A percentile compares a stretch with the other conserved stretches of the same genome.
Conservation (phyloP, 2,888 invertebrate species). For the Melieria picta region DNA sequence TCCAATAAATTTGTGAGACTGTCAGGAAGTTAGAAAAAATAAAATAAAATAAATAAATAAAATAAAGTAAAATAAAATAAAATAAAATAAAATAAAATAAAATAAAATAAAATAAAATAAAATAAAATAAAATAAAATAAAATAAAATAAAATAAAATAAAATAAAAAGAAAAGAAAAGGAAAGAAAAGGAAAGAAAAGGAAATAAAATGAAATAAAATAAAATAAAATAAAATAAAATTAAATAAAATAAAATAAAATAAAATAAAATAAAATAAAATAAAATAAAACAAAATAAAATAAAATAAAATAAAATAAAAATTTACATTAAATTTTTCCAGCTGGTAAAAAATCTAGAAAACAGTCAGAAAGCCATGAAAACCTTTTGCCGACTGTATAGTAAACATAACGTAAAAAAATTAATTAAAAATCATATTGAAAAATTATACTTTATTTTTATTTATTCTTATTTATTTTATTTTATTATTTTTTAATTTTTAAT, state of each 20-base stretch:
- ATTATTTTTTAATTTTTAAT: no score
- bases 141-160: constrained; percentile 5
- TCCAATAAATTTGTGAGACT: no score
- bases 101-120: constrained; percentile 9
- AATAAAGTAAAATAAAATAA: constrained; percentile 8
- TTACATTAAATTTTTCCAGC: background rate
- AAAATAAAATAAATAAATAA: constrained; percentile 12
- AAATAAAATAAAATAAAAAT: background rate
- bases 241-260: constrained; percentile 10
- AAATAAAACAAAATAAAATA: constrained; percentile 1
- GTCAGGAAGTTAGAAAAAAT: background rate
- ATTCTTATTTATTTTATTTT: no score
- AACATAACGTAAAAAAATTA: no score
- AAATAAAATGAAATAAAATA: constrained; percentile 3
- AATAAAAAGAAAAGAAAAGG: background rate
- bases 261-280: constrained; percentile 2
- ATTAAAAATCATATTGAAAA: no score
- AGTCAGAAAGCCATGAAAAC: no score
- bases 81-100: constrained; percentile 2
- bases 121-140: constrained; percentile 3
- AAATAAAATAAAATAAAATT: constrained; percentile 5
- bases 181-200: background rate
- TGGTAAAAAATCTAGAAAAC: background rate
- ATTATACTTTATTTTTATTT: no score
- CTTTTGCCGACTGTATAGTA: no score